phyloP scores from a whole-genome alignment of 2,113 vertebrate genomes.

The Ahaetulla prasina region DNA sequence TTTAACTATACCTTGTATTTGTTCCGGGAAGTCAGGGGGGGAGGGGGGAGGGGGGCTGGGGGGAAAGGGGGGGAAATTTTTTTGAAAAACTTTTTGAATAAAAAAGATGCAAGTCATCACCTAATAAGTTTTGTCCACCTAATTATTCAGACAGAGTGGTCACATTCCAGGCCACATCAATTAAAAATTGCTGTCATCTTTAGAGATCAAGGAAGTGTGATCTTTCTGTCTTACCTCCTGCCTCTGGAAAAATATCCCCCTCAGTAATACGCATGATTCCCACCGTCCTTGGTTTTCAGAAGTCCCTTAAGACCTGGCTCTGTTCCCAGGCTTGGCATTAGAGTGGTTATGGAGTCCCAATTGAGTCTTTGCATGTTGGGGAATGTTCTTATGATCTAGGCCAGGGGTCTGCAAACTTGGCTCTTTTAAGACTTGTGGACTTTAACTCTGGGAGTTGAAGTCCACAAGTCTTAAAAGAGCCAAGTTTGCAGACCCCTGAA shows the following conservation, averaged over 20 bases:
- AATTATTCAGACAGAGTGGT: not conserved
- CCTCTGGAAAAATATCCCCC: not conserved
- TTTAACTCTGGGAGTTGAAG: too few species aligned
- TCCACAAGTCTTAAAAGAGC: too few species aligned
- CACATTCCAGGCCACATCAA: not conserved
- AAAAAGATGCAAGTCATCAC: not conserved
- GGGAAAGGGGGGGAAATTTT: too few species aligned
- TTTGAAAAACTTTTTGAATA: too few species aligned
- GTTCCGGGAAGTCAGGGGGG: too few species aligned
- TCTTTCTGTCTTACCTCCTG: not conserved
- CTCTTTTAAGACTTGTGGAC: too few species aligned
- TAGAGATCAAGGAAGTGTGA: not conserved
- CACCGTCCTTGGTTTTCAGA: not conserved
- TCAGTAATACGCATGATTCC: not conserved
- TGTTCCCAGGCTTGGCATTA: not conserved
- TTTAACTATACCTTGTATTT: too few species aligned
- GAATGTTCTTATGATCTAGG: not conserved
- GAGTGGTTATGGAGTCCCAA: not conserved
- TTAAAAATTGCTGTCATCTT: not conserved
- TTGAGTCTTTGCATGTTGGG: not conserved
- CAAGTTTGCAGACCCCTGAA: too few species aligned
- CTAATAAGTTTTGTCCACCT: not conserved
- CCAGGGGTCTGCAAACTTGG: too few species aligned
- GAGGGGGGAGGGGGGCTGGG: too few species aligned
- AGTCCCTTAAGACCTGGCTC: not conserved